Percentiles rank a stretch among this genome's conserved stretches.
phyloP scores from a whole-genome alignment of 2,113 vertebrate species.

The Lucifuga dentata region DNA sequence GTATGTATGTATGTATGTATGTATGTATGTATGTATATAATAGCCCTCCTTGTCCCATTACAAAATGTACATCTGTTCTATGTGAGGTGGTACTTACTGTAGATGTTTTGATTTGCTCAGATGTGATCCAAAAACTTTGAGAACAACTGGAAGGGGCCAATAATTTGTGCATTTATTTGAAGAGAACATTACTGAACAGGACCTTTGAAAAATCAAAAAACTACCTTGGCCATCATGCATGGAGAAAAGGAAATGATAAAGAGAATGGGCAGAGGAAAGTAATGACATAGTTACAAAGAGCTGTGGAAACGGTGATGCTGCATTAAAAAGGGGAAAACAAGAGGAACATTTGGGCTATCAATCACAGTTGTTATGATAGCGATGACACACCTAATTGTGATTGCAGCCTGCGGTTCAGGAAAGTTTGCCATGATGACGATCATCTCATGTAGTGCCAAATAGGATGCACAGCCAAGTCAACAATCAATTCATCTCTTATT shows the following conservation, averaged over 20 bases:
- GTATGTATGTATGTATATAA: too few species aligned
- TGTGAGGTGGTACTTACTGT: too few species aligned
- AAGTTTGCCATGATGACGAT: conserved; percentile 18
- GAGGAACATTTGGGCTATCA: conserved; percentile 12
- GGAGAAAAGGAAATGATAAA: too few species aligned
- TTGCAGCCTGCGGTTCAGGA: conserved; percentile 9
- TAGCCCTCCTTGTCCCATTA: too few species aligned
- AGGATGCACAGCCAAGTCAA: conserved; percentile 33
- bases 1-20: too few species aligned
- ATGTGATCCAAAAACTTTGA: too few species aligned
- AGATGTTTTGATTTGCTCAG: too few species aligned
- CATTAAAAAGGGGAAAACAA: neutral
- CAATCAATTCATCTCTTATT: conserved; percentile 40
- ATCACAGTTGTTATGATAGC: conserved; percentile 13
- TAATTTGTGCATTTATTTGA: too few species aligned
- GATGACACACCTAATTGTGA: conserved; percentile 2
- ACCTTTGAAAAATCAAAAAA: too few species aligned
- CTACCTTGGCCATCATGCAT: too few species aligned
- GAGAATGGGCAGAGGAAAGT: neutral
- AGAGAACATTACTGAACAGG: neutral
- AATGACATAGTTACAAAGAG: neutral
- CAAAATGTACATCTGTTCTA: too few species aligned
- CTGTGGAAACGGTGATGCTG: conserved; percentile 10
- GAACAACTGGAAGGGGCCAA: too few species aligned
- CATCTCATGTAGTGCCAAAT: conserved; percentile 1